Evolutionary conservation across 2,888 invertebrate genomes (phyloP).

Genomic region (Beris morrisii): DNA sequence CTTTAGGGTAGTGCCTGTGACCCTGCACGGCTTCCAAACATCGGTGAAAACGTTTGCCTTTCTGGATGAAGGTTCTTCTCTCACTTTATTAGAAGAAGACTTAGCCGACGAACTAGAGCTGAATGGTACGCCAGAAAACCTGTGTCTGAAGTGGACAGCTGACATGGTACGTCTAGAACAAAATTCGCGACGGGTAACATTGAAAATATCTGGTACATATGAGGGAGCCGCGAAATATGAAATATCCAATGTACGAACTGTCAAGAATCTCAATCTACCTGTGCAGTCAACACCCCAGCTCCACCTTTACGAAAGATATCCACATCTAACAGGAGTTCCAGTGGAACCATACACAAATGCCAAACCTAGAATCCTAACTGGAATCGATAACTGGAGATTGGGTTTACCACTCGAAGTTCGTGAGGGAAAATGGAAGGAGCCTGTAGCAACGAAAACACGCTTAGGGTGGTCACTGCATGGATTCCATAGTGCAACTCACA

Average conservation of each 20-base stretch:
- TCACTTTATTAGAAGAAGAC: no score
- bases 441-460: constrained; percentile 35
- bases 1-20: constrained; percentile 28
- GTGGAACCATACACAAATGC: constrained; percentile 16
- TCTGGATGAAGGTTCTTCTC: no score
- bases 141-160: no score
- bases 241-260: no score
- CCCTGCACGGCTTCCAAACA: neutral
- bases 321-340: neutral
- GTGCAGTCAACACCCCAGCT: constrained; percentile 18
- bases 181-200: no score
- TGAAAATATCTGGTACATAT: no score
- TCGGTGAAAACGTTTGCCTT: constrained; percentile 33
- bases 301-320: neutral
- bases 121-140: no score
- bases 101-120: no score
- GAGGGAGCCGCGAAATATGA: no score
- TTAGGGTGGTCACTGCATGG: constrained; percentile 38
- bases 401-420: constrained; percentile 33
- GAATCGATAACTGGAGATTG: constrained; percentile 35
- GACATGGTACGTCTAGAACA: no score
- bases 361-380: constrained; percentile 31
- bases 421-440: constrained; percentile 35
- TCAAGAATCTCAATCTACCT: constrained; percentile 8
- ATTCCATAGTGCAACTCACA: neutral